Base-by-base conservation (phyloP, 23 tunicate species). In the Corella eumyota region DNA sequence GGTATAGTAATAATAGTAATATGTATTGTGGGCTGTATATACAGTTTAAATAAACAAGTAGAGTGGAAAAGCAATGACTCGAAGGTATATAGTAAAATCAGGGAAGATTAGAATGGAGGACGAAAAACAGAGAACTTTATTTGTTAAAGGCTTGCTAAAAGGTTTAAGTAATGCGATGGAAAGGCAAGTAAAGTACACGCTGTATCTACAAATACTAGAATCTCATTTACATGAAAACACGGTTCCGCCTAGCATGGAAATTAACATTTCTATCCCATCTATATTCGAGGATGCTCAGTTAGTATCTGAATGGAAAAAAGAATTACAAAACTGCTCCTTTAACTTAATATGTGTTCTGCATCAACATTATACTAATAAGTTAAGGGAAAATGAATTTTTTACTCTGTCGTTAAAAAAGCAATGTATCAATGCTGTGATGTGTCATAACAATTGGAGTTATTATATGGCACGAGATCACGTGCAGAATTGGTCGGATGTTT, bases 221-320 rank as follows among this genome's bases (percentile, higher is more conserved):
- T 1, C 51, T 20, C 88, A 79, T 44, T 26, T 54, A 2, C 58
- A 54, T 17, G 61, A 63, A 1, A 61, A 50, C 2, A 64, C 47
- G 17, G 28, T 79, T 2, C 88, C 88, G 46, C 88, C 88, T 30
- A 72, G 77, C 32, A 60, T 79, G 5, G 60, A 62, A 15, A 70
- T 79, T 31, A 30, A 62, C 13, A 51, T 79, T 4, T 45, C 53
- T 0, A 72, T 77, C 17, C 88, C 88, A 24, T 77, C 72, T 1
- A 54, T 55, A 25, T 23, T 45, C 3, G 22, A 45, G 20, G 38
- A n/a, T 3, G 7, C 65, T 20, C 34, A 22, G 7, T 17, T 57
- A 2, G 32, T 75, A 64, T 19, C n/a, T 2, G 72, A 71, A 28
- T 79, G 88, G 88, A 34, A 61, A 30, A 31, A 32, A 7, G 79